Conservation (phyloP, 2,113 vertebrate species). For the Daboia siamensis region DNA sequence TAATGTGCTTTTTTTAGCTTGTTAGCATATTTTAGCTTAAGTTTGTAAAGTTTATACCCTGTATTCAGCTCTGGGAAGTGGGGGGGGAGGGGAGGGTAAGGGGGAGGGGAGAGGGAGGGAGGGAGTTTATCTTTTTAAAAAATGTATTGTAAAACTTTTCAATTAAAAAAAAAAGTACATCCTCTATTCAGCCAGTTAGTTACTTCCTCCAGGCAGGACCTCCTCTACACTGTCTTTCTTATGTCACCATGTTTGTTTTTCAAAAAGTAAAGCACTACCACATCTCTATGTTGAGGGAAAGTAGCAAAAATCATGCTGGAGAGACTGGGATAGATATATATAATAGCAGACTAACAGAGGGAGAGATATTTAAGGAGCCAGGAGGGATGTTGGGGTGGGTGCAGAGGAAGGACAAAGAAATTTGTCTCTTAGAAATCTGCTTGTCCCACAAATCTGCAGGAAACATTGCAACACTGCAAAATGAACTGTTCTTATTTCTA, state of each 20-base stretch:
- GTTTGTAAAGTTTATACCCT: too few species aligned
- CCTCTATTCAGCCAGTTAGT: not conserved
- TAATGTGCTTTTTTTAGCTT: too few species aligned
- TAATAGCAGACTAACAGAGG: not conserved
- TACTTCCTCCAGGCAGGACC: not conserved
- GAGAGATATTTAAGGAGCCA: not conserved
- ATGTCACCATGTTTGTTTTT: not conserved
- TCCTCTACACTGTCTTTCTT: not conserved
- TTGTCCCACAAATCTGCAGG: not conserved
- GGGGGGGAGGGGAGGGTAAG: too few species aligned
- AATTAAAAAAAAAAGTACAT: too few species aligned
- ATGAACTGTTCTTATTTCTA: slow-evolving; percentile 21
- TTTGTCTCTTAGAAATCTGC: not conserved
- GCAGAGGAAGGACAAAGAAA: not conserved
- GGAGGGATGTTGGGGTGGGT: not conserved
- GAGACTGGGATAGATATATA: not conserved
- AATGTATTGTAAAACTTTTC: too few species aligned
- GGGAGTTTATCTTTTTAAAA: too few species aligned
- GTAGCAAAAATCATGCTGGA: not conserved
- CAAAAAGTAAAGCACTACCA: not conserved
- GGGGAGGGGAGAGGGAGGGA: too few species aligned
- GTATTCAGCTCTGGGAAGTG: too few species aligned
- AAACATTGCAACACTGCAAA: not conserved
- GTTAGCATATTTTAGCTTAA: too few species aligned
- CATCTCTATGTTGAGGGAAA: not conserved